These are phyloP conservation scores for Lerista edwardsae DNA, from an alignment of 2,797 vertebrate genomes.

Conservation along the genomic window DNA sequence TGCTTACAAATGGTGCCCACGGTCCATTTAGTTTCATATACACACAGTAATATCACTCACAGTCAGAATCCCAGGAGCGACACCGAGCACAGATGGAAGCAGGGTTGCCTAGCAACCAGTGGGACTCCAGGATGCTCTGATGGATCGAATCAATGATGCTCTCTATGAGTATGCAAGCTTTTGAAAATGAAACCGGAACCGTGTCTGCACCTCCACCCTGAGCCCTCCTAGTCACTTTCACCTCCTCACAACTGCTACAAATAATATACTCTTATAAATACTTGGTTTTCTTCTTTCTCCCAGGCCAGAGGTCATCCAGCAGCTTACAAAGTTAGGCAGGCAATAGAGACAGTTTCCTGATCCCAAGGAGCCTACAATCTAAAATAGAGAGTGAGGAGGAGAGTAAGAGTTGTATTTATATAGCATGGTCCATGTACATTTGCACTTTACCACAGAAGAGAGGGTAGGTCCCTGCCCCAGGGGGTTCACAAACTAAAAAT, in stretches of 20 bases:
- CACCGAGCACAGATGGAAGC: constrained; percentile 60
- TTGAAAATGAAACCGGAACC: constrained; percentile 67
- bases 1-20: constrained; percentile 67
- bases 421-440: too few relatives aligned
- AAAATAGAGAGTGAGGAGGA: too few relatives aligned
- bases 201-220: constrained; percentile 39
- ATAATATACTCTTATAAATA: too few relatives aligned
- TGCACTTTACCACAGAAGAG: too few relatives aligned
- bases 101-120: constrained; percentile 78
- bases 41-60: constrained; percentile 73
- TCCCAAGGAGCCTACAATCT: too few relatives aligned
- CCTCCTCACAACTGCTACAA: background rate
- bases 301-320: background rate
- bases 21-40: constrained; percentile 78
- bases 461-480: too few relatives aligned
- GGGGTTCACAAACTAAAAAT: too few relatives aligned
- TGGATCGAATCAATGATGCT: constrained; percentile 76
- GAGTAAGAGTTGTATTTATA: too few relatives aligned
- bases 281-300: background rate
- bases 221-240: constrained; percentile 25
- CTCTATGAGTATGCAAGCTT: constrained; percentile 72
- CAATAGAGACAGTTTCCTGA: too few relatives aligned
- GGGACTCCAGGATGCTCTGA: constrained; percentile 66
- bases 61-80: constrained; percentile 75
- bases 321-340: too few relatives aligned